Evolutionary conservation across 2,797 vertebrate species (phyloP), one percentile per base, ranked within the genome.

Genomic region (Pipistrellus nathusii): DNA sequence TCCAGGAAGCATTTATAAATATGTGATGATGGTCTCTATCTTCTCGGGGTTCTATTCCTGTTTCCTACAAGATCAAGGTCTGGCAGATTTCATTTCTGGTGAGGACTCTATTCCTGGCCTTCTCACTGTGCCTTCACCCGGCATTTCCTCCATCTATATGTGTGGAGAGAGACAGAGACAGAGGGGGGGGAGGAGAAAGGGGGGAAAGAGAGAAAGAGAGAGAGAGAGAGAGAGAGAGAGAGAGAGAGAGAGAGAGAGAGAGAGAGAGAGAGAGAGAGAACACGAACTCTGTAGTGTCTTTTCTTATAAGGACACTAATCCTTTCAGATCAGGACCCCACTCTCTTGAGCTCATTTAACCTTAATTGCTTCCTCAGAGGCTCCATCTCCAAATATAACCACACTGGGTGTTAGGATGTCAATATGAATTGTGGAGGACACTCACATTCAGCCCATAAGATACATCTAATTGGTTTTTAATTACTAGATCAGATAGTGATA

Each of bases 71-170:
- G 10, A 57, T 75, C 44, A 53, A 32, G 14, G 0, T 32, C n/a
- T 46, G 35, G 5, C 1, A 5, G 0, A 44, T 21, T 62, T 0
- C 8, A 4, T 76, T 62, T 82, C 62, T 66, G 21, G 8, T 15
- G 30, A 64, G 18, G 11, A 18, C 17, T 73, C 23, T 27, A 20
- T 83, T 87, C 13, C 55, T 81, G 59, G 4, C 10, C n/a, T 20
- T 53, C 51, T 69, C 35, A 11, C 18, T 71, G 4, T 51, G 27
- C 32, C 27, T 32, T 51, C 48, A 35, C 13, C 1, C 25, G 30
- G 11, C 8, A 4, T 72, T 69, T 68, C 2, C 23, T 71, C 6
- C 5, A 3, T 23, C 23, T 35, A 1, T 12, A 0, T 1, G 0
- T 75, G 21, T 59, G 6, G 55, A 57, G 55, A 27, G 55, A 27